phyloP scores from a whole-genome alignment of 2,888 invertebrate genomes.

The Apotomis capreana region DNA sequence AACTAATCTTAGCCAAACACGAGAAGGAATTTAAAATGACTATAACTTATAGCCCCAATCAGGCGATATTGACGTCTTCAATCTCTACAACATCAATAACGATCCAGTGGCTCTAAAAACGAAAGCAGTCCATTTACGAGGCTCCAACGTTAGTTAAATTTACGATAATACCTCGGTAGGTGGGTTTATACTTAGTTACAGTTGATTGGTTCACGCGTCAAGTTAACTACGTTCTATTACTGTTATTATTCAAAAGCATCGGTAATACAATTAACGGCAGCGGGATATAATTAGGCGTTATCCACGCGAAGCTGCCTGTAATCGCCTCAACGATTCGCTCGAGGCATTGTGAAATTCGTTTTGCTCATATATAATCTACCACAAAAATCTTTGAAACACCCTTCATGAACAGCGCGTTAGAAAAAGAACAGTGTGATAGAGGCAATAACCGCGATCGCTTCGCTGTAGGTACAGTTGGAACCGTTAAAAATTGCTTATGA shows the following conservation, averaged over 20 bases:
- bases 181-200: slow-evolving; percentile 28
- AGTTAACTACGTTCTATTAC: slow-evolving; percentile 43
- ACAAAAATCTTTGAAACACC: not conserved
- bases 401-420: not conserved
- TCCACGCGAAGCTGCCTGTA: slow-evolving; percentile 43
- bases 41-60: slow-evolving; percentile 24
- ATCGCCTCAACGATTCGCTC: slow-evolving; percentile 43
- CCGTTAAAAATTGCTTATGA: not conserved
- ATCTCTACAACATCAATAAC: slow-evolving; percentile 19
- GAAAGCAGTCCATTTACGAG: slow-evolving; percentile 36
- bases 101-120: slow-evolving; percentile 39
- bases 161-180: slow-evolving; percentile 35
- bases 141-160: slow-evolving; percentile 30
- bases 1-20: slow-evolving; percentile 16
- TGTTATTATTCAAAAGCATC: slow-evolving; percentile 44
- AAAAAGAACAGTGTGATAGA: not conserved
- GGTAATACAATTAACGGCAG: slow-evolving; percentile 44
- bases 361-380: slow-evolving; percentile 4
- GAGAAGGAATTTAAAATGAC: slow-evolving; percentile 3
- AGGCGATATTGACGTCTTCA: slow-evolving; percentile 29
- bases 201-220: slow-evolving; percentile 38
- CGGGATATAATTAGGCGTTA: slow-evolving; percentile 45
- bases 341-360: slow-evolving; percentile 41
- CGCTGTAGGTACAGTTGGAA: not conserved
- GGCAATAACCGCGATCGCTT: too few relatives aligned